Conservation (phyloP, 2,797 vertebrate genomes). For the Danio choprae region DNA sequence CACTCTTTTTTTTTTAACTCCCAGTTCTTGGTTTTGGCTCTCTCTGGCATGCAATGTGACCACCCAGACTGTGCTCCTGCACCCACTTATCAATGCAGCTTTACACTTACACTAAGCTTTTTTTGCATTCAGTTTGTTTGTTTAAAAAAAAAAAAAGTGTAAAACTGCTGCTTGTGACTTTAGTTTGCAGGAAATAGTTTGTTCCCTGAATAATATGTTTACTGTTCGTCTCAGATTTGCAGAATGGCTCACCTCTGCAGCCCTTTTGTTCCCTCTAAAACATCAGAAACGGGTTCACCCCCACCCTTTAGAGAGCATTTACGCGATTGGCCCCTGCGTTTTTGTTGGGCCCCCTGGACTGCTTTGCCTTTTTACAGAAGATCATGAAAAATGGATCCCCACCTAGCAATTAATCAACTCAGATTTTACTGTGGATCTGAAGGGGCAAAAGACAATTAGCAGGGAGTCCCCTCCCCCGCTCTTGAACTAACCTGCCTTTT, state of each 20-base stretch:
- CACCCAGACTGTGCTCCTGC: neutral
- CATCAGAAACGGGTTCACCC: slow-evolving; percentile 3
- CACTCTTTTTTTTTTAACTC: slow-evolving; percentile 15
- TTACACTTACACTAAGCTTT: slow-evolving; percentile 33
- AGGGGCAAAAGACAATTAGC: neutral
- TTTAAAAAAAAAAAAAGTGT: slow-evolving; percentile 10
- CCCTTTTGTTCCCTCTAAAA: slow-evolving; percentile 43
- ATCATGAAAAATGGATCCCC: slow-evolving; percentile 45
- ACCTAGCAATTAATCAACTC: slow-evolving; percentile 14
- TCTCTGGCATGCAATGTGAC: slow-evolving; percentile 44
- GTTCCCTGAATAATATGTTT: slow-evolving; percentile 1
- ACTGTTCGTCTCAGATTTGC: slow-evolving; percentile 7
- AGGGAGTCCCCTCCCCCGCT: neutral
- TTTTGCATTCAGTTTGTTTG: neutral
- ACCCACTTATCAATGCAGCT: slow-evolving; percentile 14
- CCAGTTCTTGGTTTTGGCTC: slow-evolving; percentile 29
- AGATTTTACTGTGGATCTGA: slow-evolving; percentile 7
- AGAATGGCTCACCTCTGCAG: slow-evolving; percentile 1
- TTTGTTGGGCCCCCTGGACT: slow-evolving; percentile 23
- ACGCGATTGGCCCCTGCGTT: slow-evolving; percentile 15
- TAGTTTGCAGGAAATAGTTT: neutral
- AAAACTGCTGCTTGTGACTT: slow-evolving; percentile 21
- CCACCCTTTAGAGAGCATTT: slow-evolving; percentile 18
- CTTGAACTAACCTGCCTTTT: neutral
- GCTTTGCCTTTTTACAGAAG: neutral